A percentile compares a stretch with the other conserved stretches of the same genome.
Evolutionary conservation across 92 coral and sea anemone species (phyloP).

Genomic region (Isaurus tuberculatus): DNA sequence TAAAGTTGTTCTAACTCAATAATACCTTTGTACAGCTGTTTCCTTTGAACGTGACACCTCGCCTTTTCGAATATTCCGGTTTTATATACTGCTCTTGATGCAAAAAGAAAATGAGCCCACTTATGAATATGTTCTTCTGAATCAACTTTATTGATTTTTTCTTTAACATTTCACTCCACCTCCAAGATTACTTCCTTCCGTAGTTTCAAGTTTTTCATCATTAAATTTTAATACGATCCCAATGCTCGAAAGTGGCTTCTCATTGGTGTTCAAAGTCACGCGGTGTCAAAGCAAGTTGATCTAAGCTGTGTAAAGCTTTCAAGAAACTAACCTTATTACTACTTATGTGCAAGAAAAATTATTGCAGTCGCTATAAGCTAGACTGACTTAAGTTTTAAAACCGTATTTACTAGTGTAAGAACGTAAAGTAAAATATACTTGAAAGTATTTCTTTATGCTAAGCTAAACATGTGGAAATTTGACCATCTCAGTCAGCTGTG

Average conservation of each 20-base stretch:
- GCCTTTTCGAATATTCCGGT: no score
- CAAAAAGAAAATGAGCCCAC: background rate
- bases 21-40: no score
- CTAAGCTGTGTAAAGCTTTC: background rate
- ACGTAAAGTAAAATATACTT: no score
- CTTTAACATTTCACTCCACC: background rate
- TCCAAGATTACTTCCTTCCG: constrained; percentile 23
- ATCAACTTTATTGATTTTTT: background rate
- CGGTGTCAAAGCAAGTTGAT: background rate
- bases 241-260: background rate
- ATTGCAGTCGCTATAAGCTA: no score
- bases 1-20: no score
- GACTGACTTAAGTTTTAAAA: no score
- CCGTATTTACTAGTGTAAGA: no score
- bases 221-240: background rate
- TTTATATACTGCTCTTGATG: background rate
- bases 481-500: background rate
- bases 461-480: background rate
- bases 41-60: no score
- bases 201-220: background rate
- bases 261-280: constrained; percentile 9
- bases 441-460: background rate
- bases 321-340: background rate
- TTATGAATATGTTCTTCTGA: background rate
- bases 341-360: no score